Conservation (phyloP, 2,797 vertebrate genomes). For the Rhinatrema bivittatum region DNA sequence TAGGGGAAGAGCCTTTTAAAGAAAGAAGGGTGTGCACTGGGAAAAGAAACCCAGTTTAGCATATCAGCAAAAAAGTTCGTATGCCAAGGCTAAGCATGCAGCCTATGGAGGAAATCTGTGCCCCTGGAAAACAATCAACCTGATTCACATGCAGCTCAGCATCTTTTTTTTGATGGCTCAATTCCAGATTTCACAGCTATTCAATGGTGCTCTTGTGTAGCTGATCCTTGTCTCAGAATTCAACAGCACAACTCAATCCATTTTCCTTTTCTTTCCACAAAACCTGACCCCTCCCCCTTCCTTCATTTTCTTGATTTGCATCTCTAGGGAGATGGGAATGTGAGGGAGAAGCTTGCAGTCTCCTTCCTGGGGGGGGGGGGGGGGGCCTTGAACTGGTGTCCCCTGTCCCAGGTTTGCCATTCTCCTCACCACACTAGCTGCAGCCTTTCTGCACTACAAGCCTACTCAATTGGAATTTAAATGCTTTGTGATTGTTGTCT, state of each 20-base stretch:
- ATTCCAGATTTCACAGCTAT: slow-evolving; percentile 58
- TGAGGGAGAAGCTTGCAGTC: slow-evolving; percentile 47
- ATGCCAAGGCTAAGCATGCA: slow-evolving; percentile 41
- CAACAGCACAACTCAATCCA: slow-evolving; percentile 59
- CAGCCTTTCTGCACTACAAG: slow-evolving; percentile 40
- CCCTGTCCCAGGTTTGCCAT: slow-evolving; percentile 50
- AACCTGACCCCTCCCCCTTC: slow-evolving; percentile 42
- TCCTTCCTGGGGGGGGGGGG: slow-evolving; percentile 50
- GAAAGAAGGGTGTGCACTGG: slow-evolving; percentile 27
- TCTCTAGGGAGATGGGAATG: slow-evolving; percentile 58
- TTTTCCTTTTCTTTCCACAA: slow-evolving; percentile 48
- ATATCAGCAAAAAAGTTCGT: slow-evolving; percentile 33
- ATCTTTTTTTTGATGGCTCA: slow-evolving; percentile 54
- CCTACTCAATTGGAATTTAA: slow-evolving; percentile 62
- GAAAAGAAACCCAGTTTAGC: slow-evolving; percentile 13
- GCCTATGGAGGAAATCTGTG: slow-evolving; percentile 35
- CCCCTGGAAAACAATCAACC: slow-evolving; percentile 44
- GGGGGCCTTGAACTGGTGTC: slow-evolving; percentile 50
- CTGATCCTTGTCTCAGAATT: slow-evolving; percentile 54
- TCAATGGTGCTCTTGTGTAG: slow-evolving; percentile 56
- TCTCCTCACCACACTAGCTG: slow-evolving; percentile 28
- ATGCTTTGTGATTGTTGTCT: slow-evolving; percentile 54
- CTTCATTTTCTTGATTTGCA: slow-evolving; percentile 51
- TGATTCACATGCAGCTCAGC: slow-evolving; percentile 47
- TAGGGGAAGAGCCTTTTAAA: slow-evolving; percentile 10